Conservation (phyloP, 1,140 invertebrate genomes). For the Rhizoglyphus robini region DNA sequence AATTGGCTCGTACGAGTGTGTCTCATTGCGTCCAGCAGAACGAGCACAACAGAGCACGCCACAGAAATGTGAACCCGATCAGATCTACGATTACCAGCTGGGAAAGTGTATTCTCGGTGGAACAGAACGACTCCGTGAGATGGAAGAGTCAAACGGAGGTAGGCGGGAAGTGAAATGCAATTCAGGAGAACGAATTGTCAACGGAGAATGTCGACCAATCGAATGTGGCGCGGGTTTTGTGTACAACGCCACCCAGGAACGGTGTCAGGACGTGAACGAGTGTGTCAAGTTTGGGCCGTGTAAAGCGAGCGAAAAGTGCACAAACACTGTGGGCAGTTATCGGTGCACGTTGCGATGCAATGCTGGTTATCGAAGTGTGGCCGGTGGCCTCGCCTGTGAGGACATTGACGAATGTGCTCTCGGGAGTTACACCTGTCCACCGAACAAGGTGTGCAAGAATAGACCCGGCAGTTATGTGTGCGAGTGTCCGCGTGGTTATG, state of each 20-base stretch:
- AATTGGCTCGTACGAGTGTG: conserved; percentile 67
- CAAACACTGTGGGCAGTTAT: conserved; percentile 59
- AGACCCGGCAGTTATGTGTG: conserved; percentile 71
- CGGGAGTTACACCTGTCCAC: conserved; percentile 58
- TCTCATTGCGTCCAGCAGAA: conserved; percentile 74
- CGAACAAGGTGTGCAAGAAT: conserved; percentile 62
- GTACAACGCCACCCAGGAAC: conserved; percentile 28
- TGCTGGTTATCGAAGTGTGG: conserved; percentile 51
- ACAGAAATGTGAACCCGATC: background rate
- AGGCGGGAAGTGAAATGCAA: background rate
- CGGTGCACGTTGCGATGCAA: conserved; percentile 56
- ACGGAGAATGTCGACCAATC: conserved; percentile 31
- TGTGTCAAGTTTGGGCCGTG: conserved; percentile 31
- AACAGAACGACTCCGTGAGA: background rate
- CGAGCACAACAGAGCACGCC: conserved; percentile 84
- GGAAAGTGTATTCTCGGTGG: background rate
- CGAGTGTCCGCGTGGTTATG: conserved; percentile 58
- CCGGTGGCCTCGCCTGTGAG: conserved; percentile 30
- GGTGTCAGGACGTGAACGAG: conserved; percentile 46
- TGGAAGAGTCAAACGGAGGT: background rate
- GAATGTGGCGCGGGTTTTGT: conserved; percentile 37
- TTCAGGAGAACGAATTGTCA: conserved; percentile 26
- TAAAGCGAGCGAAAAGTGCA: conserved; percentile 57
- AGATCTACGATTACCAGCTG: background rate
- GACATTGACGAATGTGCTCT: conserved; percentile 74